phyloP scores from a whole-genome alignment of 1,140 invertebrate genomes.

The Drosophila nannoptera region DNA sequence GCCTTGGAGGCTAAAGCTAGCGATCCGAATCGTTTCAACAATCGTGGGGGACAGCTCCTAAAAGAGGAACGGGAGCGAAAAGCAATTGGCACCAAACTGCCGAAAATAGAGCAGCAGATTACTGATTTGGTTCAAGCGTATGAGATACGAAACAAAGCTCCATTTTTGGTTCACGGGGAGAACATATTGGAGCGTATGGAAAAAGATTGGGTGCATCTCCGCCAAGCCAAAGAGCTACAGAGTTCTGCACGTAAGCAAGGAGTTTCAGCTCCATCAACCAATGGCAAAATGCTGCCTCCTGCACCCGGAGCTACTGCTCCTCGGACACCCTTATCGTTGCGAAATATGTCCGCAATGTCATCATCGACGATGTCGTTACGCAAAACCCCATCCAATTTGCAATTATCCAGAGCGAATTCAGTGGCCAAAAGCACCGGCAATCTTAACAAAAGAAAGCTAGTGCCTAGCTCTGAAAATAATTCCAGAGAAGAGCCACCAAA shows the following conservation, averaged over 20 bases:
- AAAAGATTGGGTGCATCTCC: slow-evolving; percentile 81
- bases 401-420: slow-evolving; percentile 17
- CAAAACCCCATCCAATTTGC: slow-evolving; percentile 60
- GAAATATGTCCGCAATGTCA: slow-evolving; percentile 57
- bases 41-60: slow-evolving; percentile 90
- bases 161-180: slow-evolving; percentile 82
- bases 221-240: slow-evolving; percentile 69
- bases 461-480: background rate
- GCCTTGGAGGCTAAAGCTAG: slow-evolving; percentile 85
- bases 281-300: slow-evolving; percentile 47
- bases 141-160: slow-evolving; percentile 79
- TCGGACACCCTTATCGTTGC: slow-evolving; percentile 60
- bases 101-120: slow-evolving; percentile 84
- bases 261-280: slow-evolving; percentile 23
- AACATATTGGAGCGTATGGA: slow-evolving; percentile 81
- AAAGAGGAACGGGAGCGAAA: slow-evolving; percentile 91
- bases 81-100: slow-evolving; percentile 83
- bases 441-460: slow-evolving; percentile 44
- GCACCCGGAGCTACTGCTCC: slow-evolving; percentile 26
- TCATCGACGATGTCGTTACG: slow-evolving; percentile 61
- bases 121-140: slow-evolving; percentile 80
- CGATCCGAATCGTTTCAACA: slow-evolving; percentile 89
- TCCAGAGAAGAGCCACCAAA: slow-evolving; percentile 20
- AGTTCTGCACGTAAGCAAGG: slow-evolving; percentile 68
- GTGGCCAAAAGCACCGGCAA: slow-evolving; percentile 36